Conservation (phyloP, 2,797 vertebrate genomes). For the Thunnus albacares region DNA sequence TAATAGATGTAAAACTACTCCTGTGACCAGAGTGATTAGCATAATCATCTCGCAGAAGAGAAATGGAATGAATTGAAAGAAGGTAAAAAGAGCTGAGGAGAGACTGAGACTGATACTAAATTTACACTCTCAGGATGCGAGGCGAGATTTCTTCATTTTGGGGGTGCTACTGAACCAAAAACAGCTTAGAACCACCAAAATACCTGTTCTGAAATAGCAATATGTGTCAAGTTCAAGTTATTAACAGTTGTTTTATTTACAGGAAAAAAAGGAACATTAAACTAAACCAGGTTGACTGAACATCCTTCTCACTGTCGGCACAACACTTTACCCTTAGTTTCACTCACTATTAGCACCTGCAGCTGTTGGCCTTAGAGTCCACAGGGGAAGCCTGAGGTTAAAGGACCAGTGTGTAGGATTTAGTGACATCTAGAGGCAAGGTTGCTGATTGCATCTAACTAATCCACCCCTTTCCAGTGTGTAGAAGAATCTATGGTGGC, state of each 20-base stretch:
- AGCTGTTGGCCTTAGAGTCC: too few species aligned
- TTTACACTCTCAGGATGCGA: conserved; percentile 14
- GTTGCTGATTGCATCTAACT: too few species aligned
- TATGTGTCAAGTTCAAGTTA: background rate
- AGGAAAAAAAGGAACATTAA: background rate
- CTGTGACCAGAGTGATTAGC: background rate
- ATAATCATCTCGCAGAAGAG: conserved; percentile 7
- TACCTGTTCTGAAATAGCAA: background rate
- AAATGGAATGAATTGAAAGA: background rate
- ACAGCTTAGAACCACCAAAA: background rate
- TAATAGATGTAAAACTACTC: background rate
- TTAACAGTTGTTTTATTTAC: background rate
- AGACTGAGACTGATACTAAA: background rate
- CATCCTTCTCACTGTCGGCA: too few species aligned
- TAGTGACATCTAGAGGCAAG: too few species aligned
- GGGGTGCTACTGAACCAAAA: background rate
- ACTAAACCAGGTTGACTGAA: background rate
- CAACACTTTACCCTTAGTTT: too few species aligned
- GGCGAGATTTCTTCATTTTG: background rate
- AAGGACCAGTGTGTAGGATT: too few species aligned
- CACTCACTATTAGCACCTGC: too few species aligned
- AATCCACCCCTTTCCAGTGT: too few species aligned
- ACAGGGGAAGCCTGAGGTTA: too few species aligned
- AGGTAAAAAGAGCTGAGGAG: background rate
- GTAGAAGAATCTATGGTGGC: too few species aligned